A percentile compares a stretch with the other conserved stretches of the same genome.
phyloP scores from a whole-genome alignment of 2,888 invertebrate genomes.

The Labia minor region DNA sequence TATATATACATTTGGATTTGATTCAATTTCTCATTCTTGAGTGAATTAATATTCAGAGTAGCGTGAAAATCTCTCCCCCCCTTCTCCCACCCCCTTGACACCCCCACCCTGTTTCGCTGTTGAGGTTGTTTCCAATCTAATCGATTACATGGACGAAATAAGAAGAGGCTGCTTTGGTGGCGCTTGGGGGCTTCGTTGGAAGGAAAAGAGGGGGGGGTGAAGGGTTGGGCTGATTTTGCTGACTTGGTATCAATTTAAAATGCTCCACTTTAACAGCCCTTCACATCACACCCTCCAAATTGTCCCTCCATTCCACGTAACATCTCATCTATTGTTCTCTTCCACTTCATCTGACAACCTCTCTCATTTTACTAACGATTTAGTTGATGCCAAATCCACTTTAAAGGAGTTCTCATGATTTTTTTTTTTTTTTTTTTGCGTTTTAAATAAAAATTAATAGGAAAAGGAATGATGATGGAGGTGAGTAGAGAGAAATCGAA shows the following conservation, averaged over 20 bases:
- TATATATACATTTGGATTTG: too few relatives aligned
- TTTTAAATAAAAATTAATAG: too few relatives aligned
- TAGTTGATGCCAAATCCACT: slow-evolving; percentile 8
- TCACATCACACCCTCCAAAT: not conserved
- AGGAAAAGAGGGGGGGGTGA: too few relatives aligned
- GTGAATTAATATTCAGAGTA: too few relatives aligned
- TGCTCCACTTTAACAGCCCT: slow-evolving; percentile 8
- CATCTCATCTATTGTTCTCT: slow-evolving; percentile 7
- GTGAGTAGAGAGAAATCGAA: too few relatives aligned
- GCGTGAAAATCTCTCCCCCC: too few relatives aligned
- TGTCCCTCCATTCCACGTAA: not conserved
- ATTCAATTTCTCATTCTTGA: too few relatives aligned
- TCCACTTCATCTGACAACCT: not conserved
- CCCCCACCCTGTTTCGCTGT: too few relatives aligned
- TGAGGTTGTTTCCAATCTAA: not conserved
- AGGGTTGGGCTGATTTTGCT: not conserved
- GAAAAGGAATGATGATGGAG: too few relatives aligned
- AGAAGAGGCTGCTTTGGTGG: not conserved
- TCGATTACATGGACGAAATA: slow-evolving; percentile 3
- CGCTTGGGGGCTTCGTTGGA: too few relatives aligned
- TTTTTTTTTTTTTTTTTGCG: too few relatives aligned
- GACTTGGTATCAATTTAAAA: slow-evolving; percentile 3
- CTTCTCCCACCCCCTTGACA: too few relatives aligned
- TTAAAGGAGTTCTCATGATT: not conserved
- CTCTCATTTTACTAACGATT: not conserved